phyloP scores from a whole-genome alignment of 2,113 vertebrate species.

The Chunga burmeisteri region DNA sequence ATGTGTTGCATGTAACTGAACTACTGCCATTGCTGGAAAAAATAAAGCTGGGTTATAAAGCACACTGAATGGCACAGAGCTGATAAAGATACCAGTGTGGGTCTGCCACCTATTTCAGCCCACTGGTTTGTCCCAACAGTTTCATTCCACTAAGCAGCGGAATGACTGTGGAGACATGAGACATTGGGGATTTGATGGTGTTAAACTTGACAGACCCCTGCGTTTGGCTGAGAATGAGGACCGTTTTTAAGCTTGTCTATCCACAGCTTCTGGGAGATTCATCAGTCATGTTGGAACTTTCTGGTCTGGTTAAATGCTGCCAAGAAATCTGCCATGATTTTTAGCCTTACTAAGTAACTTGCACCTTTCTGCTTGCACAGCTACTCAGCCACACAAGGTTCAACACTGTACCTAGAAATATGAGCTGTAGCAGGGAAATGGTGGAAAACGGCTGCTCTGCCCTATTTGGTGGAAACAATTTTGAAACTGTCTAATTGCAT shows the following conservation, averaged over 20 bases:
- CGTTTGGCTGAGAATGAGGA: neutral
- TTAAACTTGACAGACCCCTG: neutral
- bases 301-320: neutral
- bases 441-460: neutral
- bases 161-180: neutral
- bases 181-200: neutral
- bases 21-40: neutral
- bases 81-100: neutral
- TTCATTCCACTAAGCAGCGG: neutral
- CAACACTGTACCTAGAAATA: neutral
- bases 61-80: neutral
- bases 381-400: neutral
- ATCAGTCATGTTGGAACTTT: neutral
- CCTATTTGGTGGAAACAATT: neutral
- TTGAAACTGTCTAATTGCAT: neutral
- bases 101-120: neutral
- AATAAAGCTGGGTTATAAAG: neutral
- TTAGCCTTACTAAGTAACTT: neutral
- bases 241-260: neutral
- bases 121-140: neutral
- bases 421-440: neutral
- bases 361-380: neutral
- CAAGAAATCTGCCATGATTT: neutral
- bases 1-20: neutral
- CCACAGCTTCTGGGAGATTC: neutral